A percentile compares a stretch with the other conserved stretches of the same genome.
These are phyloP conservation scores for Cryptophagus acutangulus DNA, from an alignment of 2,888 invertebrate species.

Conservation along the genomic window DNA sequence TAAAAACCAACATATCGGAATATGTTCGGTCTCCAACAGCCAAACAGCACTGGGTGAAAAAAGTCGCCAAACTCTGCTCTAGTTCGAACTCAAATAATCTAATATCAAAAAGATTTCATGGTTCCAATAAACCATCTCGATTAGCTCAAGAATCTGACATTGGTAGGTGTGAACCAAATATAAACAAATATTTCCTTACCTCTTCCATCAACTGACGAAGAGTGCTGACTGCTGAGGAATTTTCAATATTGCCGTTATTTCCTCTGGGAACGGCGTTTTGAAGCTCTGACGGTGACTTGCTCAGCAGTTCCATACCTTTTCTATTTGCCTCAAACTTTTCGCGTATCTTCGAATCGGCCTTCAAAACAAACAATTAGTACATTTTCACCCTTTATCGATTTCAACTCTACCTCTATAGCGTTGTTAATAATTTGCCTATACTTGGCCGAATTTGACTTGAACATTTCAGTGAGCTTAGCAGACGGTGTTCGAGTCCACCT, in stretches of 20 bases:
- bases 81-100: too few relatives aligned
- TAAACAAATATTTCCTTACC: too few relatives aligned
- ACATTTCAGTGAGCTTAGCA: conserved; percentile 80
- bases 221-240: conserved; percentile 59
- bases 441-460: conserved; percentile 83
- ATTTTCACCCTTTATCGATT: conserved; percentile 3
- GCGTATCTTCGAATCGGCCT: conserved; percentile 75
- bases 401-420: conserved; percentile 57
- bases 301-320: conserved; percentile 76
- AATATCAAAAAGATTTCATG: conserved; percentile 20
- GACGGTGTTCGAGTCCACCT: conserved; percentile 91
- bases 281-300: conserved; percentile 66
- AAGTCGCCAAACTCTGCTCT: too few relatives aligned
- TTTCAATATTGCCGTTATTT: conserved; percentile 50
- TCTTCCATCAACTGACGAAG: conserved; percentile 76
- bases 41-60: too few relatives aligned
- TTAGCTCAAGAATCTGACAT: too few relatives aligned
- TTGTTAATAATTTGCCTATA: conserved; percentile 91
- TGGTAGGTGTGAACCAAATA: too few relatives aligned
- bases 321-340: conserved; percentile 79
- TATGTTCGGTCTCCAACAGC: too few relatives aligned
- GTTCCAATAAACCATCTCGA: too few relatives aligned
- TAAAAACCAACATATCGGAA: too few relatives aligned
- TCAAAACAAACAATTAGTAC: conserved; percentile 9
- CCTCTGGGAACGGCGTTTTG: conserved; percentile 64